These are phyloP conservation scores for Julus scanicus DNA, from an alignment of 2,888 invertebrate species.

Conservation along the genomic window DNA sequence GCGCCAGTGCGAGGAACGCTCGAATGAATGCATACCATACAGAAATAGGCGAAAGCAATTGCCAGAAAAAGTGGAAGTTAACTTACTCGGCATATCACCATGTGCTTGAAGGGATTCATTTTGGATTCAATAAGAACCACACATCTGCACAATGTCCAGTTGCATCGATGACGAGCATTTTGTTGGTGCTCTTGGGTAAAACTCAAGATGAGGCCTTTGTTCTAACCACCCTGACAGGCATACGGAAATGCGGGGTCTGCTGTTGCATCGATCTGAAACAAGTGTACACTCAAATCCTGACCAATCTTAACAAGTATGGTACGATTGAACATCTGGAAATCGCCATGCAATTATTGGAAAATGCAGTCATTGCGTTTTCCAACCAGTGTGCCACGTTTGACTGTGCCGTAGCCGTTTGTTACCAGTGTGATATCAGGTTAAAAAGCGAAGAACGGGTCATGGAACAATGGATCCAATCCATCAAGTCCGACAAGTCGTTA, in stretches of 20 bases:
- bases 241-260: constrained; percentile 26
- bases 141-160: background rate
- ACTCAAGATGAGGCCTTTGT: background rate
- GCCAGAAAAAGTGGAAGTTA: constrained; percentile 39
- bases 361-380: constrained; percentile 6
- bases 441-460: background rate
- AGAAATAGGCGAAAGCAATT: background rate
- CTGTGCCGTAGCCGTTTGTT: background rate
- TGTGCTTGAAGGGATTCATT: background rate
- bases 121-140: background rate
- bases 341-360: background rate
- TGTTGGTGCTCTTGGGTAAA: background rate
- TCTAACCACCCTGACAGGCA: background rate
- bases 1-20: background rate
- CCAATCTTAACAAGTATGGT: background rate
- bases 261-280: constrained; percentile 38
- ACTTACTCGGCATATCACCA: constrained; percentile 38
- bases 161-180: background rate
- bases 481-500: background rate
- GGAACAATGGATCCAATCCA: background rate
- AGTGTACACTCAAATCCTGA: background rate
- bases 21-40: background rate
- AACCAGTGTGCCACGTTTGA: background rate
- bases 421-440: background rate
- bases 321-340: background rate